These are phyloP conservation scores for Endomychus coccineus DNA, from an alignment of 2,888 invertebrate genomes.

Conservation along the genomic window DNA sequence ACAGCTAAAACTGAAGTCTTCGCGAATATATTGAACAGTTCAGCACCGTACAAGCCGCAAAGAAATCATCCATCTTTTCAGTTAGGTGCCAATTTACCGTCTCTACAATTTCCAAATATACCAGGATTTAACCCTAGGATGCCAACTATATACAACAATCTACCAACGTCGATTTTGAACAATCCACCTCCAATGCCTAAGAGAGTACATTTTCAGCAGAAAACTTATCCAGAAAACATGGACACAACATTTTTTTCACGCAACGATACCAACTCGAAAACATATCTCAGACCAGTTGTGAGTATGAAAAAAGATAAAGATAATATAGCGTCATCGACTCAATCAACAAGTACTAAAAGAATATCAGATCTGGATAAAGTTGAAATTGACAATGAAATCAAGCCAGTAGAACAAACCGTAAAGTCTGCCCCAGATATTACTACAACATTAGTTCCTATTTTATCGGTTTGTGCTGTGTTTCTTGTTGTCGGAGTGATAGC, in stretches of 20 bases:
- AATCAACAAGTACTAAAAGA: slow-evolving; percentile 5
- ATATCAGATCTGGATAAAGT: slow-evolving; percentile 13
- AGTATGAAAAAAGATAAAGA: slow-evolving; percentile 8
- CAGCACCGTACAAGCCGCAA: slow-evolving; percentile 2
- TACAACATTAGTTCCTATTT: slow-evolving; percentile 62
- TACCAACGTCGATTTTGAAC: slow-evolving; percentile 25
- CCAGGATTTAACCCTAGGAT: slow-evolving; percentile 37
- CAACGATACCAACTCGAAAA: slow-evolving; percentile 13
- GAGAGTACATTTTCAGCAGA: slow-evolving; percentile 28
- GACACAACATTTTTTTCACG: slow-evolving; percentile 3
- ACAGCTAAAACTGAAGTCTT: slow-evolving; percentile 61
- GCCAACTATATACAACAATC: slow-evolving; percentile 24
- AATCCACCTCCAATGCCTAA: slow-evolving; percentile 26
- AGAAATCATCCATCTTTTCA: neutral
- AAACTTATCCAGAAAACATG: slow-evolving; percentile 32
- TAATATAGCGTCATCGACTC: slow-evolving; percentile 3
- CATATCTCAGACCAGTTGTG: slow-evolving; percentile 20
- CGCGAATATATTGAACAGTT: slow-evolving; percentile 51
- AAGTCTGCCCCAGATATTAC: slow-evolving; percentile 50
- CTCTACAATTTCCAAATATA: slow-evolving; percentile 38
- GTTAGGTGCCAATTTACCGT: slow-evolving; percentile 16
- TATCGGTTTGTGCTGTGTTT: slow-evolving; percentile 63
- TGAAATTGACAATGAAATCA: slow-evolving; percentile 21
- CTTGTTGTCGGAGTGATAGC: slow-evolving; percentile 59
- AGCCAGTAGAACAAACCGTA: slow-evolving; percentile 37